phyloP scores from a whole-genome alignment of 2,797 vertebrate species.

The Sciurus vulgaris region DNA sequence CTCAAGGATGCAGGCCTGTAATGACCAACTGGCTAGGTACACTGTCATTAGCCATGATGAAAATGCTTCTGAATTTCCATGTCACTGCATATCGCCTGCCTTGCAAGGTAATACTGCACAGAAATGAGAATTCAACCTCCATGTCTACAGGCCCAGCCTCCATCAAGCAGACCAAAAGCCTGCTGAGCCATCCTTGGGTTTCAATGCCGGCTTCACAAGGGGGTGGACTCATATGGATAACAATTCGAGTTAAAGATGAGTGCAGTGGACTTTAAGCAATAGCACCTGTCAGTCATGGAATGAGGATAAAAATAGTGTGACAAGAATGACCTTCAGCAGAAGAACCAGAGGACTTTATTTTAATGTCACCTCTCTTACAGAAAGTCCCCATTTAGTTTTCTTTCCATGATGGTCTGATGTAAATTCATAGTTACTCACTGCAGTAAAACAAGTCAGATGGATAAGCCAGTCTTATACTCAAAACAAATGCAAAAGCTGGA shows the following conservation, averaged over 20 bases:
- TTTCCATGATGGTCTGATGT: neutral
- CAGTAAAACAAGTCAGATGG: neutral
- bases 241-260: conserved; percentile 33
- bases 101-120: conserved; percentile 70
- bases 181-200: neutral
- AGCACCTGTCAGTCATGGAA: conserved; percentile 25
- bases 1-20: conserved; percentile 74
- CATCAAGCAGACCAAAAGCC: conserved; percentile 55
- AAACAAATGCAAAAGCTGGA: neutral
- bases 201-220: neutral
- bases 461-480: conserved; percentile 15
- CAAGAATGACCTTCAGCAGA: neutral
- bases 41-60: conserved; percentile 86
- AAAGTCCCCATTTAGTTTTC: neutral
- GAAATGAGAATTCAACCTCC: conserved; percentile 79
- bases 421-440: conserved; percentile 36
- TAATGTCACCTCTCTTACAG: conserved; percentile 28
- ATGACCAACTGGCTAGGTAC: conserved; percentile 84
- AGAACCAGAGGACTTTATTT: conserved; percentile 29
- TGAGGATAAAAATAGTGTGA: neutral
- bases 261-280: neutral
- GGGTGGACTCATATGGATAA: neutral
- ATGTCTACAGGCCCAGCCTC: conserved; percentile 36
- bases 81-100: conserved; percentile 71
- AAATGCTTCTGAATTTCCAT: conserved; percentile 81